A percentile compares a stretch with the other conserved stretches of the same genome.
Evolutionary conservation across 1,140 invertebrate species (phyloP).

Genomic region (Macrosteles quadrilineatus): DNA sequence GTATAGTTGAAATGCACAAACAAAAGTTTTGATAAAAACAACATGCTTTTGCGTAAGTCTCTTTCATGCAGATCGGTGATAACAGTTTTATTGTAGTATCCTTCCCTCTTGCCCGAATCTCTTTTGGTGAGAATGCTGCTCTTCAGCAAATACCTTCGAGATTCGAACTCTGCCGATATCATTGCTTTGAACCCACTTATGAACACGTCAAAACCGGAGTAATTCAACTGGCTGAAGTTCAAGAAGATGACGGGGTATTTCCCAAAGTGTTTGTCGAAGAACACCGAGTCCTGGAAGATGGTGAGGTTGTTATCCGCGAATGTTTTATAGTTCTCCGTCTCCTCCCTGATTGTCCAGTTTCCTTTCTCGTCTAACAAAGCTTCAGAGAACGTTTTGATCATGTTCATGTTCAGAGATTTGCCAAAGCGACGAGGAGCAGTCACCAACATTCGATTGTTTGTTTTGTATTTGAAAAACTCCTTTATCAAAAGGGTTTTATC

Average conservation of each 20-base stretch:
- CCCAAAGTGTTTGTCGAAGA: background rate
- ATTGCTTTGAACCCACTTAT: background rate
- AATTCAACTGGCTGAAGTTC: background rate
- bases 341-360: background rate
- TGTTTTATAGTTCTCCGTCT: background rate
- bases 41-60: background rate
- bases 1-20: conserved; percentile 1
- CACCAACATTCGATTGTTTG: background rate
- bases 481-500: background rate
- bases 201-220: background rate
- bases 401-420: background rate
- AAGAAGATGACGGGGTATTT: background rate
- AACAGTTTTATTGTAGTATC: background rate
- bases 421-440: background rate
- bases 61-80: background rate
- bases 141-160: background rate
- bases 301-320: background rate
- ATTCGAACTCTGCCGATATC: background rate
- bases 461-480: background rate
- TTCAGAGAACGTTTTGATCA: background rate
- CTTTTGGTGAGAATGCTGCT: background rate
- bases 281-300: background rate
- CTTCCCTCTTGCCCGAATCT: background rate
- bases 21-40: background rate
- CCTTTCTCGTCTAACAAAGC: background rate